phyloP scores from a whole-genome alignment of 2,113 vertebrate species.

The Urocolius indicus region DNA sequence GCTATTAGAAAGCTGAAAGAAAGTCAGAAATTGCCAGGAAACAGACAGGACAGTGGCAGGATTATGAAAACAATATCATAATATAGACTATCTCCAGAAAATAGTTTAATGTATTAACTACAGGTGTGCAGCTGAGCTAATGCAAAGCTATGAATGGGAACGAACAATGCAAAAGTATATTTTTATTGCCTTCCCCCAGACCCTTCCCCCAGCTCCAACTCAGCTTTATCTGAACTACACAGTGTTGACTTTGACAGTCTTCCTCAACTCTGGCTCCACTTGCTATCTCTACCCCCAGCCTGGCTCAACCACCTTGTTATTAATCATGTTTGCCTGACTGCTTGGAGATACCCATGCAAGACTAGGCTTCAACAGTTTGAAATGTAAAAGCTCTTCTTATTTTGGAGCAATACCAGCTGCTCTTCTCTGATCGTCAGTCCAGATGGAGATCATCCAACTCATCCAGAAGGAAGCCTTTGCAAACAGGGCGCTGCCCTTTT shows the following conservation, averaged over 20 bases:
- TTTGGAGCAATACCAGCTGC: neutral
- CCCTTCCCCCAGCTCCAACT: neutral
- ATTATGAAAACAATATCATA: slow-evolving; percentile 25
- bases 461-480: neutral
- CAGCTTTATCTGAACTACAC: neutral
- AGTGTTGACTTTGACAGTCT: neutral
- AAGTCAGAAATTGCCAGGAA: slow-evolving; percentile 64
- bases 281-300: neutral
- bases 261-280: neutral
- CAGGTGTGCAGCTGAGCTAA: slow-evolving; percentile 48
- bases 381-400: neutral
- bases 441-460: slow-evolving; percentile 6
- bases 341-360: neutral
- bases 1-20: slow-evolving; percentile 51
- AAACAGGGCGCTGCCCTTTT: neutral
- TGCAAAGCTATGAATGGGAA: slow-evolving; percentile 9
- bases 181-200: neutral
- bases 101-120: slow-evolving; percentile 52
- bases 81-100: slow-evolving; percentile 6
- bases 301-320: neutral
- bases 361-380: slow-evolving; percentile 7
- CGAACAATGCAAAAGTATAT: neutral
- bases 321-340: neutral
- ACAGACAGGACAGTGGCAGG: slow-evolving; percentile 20
- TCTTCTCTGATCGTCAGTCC: neutral